A percentile compares a stretch with the other conserved stretches of the same genome.
Conservation (phyloP, 2,113 vertebrate species). For the Microcebus griseorufus region DNA sequence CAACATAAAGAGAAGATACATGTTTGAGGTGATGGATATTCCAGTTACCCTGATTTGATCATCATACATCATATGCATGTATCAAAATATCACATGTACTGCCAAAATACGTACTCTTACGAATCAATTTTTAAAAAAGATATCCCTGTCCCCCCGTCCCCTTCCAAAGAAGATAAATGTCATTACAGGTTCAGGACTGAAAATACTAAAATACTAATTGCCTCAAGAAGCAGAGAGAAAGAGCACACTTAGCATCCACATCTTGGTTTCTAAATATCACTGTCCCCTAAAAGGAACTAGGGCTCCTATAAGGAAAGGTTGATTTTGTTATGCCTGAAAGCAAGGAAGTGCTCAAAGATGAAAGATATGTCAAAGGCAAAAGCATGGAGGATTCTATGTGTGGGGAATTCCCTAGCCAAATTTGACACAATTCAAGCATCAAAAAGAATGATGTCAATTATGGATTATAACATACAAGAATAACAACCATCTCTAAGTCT, state of each 20-base stretch:
- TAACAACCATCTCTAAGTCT: neutral
- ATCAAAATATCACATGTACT: neutral
- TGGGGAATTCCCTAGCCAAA: neutral
- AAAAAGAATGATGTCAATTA: neutral
- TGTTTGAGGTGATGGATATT: neutral
- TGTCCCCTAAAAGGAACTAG: neutral
- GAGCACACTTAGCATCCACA: neutral
- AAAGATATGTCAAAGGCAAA: neutral
- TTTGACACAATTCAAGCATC: neutral
- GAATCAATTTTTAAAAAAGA: neutral
- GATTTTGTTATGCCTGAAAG: neutral
- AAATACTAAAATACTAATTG: neutral
- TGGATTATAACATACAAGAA: neutral
- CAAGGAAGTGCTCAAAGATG: neutral
- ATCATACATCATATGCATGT: neutral
- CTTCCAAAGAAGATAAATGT: constrained; percentile 8
- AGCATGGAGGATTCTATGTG: neutral
- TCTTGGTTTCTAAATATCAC: neutral
- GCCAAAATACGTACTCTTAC: neutral
- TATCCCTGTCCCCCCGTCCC: neutral
- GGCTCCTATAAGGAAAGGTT: neutral
- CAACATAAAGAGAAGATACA: neutral
- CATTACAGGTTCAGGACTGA: neutral
- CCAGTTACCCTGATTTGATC: neutral
- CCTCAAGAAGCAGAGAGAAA: neutral